These are phyloP conservation scores for Saguinus midas DNA, from an alignment of 2,113 vertebrate genomes.

Conservation along the genomic window DNA sequence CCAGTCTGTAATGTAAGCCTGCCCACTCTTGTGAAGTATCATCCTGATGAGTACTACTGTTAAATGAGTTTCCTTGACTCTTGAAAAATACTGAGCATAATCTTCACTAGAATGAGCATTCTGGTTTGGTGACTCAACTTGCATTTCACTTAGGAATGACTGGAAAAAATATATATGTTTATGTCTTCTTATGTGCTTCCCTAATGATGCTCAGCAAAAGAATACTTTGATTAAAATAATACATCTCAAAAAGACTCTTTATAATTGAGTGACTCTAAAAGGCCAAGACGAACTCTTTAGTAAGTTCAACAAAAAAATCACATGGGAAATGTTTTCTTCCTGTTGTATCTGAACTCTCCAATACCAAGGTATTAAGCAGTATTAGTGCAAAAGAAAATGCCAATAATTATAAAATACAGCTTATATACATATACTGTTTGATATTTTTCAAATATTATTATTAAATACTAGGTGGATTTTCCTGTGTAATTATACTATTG, in stretches of 20 bases:
- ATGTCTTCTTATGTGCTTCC: not conserved
- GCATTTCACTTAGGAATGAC: not conserved
- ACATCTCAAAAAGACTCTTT: not conserved
- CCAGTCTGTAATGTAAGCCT: not conserved
- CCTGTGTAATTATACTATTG: not conserved
- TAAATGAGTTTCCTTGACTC: not conserved
- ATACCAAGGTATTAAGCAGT: not conserved
- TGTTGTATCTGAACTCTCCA: not conserved
- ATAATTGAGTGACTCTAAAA: slow-evolving; percentile 24
- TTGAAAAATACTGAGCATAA: not conserved
- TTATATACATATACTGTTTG: not conserved
- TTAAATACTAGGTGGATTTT: not conserved
- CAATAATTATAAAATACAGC: not conserved
- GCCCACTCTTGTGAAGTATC: not conserved
- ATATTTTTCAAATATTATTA: slow-evolving; percentile 2
- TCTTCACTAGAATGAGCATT: not conserved
- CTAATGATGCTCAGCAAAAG: not conserved
- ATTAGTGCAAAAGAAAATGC: not conserved
- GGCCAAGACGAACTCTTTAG: not conserved
- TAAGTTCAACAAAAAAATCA: not conserved
- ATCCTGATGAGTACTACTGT: not conserved
- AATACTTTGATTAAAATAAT: not conserved
- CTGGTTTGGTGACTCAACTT: not conserved
- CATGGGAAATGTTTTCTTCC: not conserved
- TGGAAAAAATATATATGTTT: not conserved